Percentiles rank a stretch among this genome's conserved stretches.
These are phyloP conservation scores for Enhydra lutris DNA, from an alignment of 2,113 vertebrate species.

Conservation along the genomic window DNA sequence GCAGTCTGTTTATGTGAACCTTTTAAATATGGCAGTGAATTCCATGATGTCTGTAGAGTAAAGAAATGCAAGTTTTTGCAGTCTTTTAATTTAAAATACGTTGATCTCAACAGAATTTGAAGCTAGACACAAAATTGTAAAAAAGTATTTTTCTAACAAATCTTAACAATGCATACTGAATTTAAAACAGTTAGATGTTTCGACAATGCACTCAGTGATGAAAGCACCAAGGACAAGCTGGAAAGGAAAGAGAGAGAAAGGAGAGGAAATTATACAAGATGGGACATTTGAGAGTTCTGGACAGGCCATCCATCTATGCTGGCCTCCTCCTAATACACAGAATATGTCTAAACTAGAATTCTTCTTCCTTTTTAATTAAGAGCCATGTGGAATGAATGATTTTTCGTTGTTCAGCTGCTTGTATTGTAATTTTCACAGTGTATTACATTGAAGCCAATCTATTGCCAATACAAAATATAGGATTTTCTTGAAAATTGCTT, in stretches of 20 bases:
- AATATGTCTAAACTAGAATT: not conserved
- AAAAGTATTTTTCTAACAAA: not conserved
- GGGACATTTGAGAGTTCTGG: not conserved
- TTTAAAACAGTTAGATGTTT: not conserved
- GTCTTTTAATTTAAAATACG: constrained; percentile 31
- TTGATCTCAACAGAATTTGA: not conserved
- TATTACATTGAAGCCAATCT: not conserved
- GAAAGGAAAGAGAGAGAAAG: not conserved
- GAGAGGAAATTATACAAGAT: not conserved
- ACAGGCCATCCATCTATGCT: not conserved
- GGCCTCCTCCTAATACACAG: not conserved
- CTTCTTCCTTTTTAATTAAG: constrained; percentile 19
- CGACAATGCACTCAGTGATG: not conserved
- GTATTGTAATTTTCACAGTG: not conserved
- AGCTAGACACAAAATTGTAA: not conserved
- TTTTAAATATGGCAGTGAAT: not conserved
- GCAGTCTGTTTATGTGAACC: not conserved
- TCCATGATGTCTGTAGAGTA: not conserved
- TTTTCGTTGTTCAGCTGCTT: not conserved
- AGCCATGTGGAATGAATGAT: not conserved
- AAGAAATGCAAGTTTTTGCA: not conserved
- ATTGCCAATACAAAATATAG: not conserved
- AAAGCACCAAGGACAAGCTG: not conserved
- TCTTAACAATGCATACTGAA: not conserved
- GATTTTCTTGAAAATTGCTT: constrained; percentile 7